A percentile compares a stretch with the other conserved stretches of the same genome.
Evolutionary conservation across 35 echinoderm and acorn worm genomes (phyloP).

Genomic region (Strongylocentrotus purpuratus): DNA sequence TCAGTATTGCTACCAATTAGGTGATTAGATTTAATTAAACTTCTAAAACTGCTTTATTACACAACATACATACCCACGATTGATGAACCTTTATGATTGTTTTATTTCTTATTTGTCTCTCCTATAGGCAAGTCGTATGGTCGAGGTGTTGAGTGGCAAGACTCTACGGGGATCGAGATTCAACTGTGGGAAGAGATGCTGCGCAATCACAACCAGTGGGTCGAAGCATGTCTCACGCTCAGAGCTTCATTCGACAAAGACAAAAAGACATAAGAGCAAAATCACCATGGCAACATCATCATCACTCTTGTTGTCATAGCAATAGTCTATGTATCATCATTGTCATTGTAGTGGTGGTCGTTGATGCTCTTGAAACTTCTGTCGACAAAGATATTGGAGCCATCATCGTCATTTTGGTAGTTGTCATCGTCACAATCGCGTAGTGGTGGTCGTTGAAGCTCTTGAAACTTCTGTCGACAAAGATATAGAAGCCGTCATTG

Average conservation of each 20-base stretch:
- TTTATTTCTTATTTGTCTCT: constrained; percentile 34
- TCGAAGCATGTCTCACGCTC: constrained; percentile 75
- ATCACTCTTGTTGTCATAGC: not conserved
- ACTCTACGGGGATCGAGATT: constrained; percentile 82
- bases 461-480: too few relatives aligned
- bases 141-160: constrained; percentile 76
- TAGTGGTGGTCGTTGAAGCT: not conserved
- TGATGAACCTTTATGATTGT: not conserved
- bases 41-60: not conserved
- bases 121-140: constrained; percentile 79
- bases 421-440: too few relatives aligned
- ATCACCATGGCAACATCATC: not conserved
- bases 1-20: too few relatives aligned
- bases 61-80: not conserved
- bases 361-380: not conserved
- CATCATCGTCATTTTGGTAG: too few relatives aligned
- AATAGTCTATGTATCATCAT: not conserved
- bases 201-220: constrained; percentile 76
- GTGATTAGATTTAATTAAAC: too few relatives aligned
- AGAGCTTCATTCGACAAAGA: constrained; percentile 42
- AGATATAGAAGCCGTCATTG: too few relatives aligned
- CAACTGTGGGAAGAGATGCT: constrained; percentile 87
- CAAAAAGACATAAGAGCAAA: not conserved
- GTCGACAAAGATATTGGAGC: too few relatives aligned
- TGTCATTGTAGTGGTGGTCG: not conserved